Evolutionary conservation across 2,113 vertebrate species (phyloP).

Genomic region (Thermophis baileyi): DNA sequence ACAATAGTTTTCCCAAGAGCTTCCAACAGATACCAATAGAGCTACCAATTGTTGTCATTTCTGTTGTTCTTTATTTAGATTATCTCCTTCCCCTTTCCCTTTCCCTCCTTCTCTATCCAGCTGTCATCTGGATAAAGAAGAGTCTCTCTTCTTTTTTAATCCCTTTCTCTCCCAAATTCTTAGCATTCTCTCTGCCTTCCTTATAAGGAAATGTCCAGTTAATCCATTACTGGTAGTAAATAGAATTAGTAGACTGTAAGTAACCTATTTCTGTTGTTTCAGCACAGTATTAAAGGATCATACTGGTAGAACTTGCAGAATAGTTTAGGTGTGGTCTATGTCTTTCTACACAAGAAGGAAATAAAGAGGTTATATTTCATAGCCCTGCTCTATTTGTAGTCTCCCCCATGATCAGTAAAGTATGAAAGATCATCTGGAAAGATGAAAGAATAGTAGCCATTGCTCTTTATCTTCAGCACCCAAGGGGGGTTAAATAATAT

Average conservation of each 20-base stretch:
- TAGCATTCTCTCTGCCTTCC: neutral
- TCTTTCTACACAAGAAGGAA: constrained; percentile 1
- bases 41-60: neutral
- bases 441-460: constrained; percentile 35
- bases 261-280: neutral
- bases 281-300: neutral
- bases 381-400: constrained; percentile 43
- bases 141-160: neutral
- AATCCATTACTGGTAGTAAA: neutral
- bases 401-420: constrained; percentile 47
- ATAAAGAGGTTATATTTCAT: constrained; percentile 50
- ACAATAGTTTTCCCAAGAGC: neutral
- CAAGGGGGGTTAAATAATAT: constrained; percentile 33
- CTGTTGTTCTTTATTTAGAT: neutral
- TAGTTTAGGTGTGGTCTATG: neutral
- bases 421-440: constrained; percentile 48
- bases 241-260: neutral
- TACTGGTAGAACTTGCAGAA: neutral
- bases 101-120: neutral
- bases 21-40: neutral
- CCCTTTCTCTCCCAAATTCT: neutral
- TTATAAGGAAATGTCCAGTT: neutral
- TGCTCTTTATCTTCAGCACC: neutral
- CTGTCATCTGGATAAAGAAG: neutral
- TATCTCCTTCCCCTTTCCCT: neutral